A percentile compares a stretch with the other conserved stretches of the same genome.
phyloP scores from a whole-genome alignment of 2,888 invertebrate species.

The Archips xylosteana region DNA sequence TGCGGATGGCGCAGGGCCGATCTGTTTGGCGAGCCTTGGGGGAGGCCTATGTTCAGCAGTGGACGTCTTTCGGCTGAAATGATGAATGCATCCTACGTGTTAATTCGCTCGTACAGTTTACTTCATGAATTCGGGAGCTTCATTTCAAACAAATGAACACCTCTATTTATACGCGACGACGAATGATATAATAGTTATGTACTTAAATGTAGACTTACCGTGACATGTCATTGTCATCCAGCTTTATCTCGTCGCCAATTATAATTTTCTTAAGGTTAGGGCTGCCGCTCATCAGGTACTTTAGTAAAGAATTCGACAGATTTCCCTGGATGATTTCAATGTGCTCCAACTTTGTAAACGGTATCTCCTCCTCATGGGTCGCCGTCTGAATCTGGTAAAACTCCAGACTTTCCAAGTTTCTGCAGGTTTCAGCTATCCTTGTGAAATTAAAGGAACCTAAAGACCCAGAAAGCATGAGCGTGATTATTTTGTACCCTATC shows the following conservation, averaged over 20 bases:
- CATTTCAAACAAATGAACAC: constrained; percentile 7
- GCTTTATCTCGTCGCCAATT: constrained; percentile 87
- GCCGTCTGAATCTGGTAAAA: constrained; percentile 88
- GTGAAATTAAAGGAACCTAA: constrained; percentile 86
- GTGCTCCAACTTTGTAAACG: constrained; percentile 87
- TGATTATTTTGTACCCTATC: constrained; percentile 82
- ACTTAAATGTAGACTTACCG: constrained; percentile 70
- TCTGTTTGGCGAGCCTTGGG: too few species aligned
- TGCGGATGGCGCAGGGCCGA: too few species aligned
- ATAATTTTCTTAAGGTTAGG: constrained; percentile 87
- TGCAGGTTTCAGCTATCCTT: constrained; percentile 85
- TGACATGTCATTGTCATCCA: constrained; percentile 88
- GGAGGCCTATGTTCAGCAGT: too few species aligned
- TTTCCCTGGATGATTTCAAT: constrained; percentile 89
- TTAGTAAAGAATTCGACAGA: constrained; percentile 83
- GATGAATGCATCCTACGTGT: constrained; percentile 15
- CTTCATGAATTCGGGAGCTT: constrained; percentile 1
- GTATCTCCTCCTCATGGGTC: constrained; percentile 82
- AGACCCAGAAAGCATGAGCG: constrained; percentile 86
- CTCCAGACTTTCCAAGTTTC: constrained; percentile 87
- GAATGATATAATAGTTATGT: constrained; percentile 8
- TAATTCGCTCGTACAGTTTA: background rate
- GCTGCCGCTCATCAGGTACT: constrained; percentile 86
- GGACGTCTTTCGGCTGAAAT: too few species aligned
- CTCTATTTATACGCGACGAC: constrained; percentile 24